Base-by-base conservation (phyloP, 2,888 invertebrate species). In the Ophion slaviceki region DNA sequence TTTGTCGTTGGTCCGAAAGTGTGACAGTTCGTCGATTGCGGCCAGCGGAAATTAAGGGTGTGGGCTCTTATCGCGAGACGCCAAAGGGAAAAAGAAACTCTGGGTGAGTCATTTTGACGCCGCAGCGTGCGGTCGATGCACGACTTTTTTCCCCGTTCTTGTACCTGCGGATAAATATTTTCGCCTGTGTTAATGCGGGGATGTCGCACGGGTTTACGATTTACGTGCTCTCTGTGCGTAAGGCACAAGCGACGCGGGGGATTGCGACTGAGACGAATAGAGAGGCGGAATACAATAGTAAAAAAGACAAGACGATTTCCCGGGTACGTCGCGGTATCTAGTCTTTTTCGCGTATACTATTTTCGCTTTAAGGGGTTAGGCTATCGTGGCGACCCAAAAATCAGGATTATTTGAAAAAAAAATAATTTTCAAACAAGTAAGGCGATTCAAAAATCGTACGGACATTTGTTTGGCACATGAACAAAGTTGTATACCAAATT, bases 51-150 rank as follows among this genome's bases (percentile, higher is more conserved):
- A 87, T 75, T 75, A 81, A 89, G 91, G 91, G 92, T 91, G 91
- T 91, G 91, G 91, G 89, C 90, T 76, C 83, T 61, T 59, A 53
- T 36, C 8, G 28, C 70, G 88, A 88, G 89, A 91, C 91, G 91
- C 91, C 88, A 90, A 32, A 76, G 77, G 88, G 79, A 24, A 74
- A 90, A 90, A 68, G 28, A 61, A 79, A 89, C 89, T 87, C 89
- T 91, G 86, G 90, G 92, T 91, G 89, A 92, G 91, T 86, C 45
- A 70, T 80, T 76, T 87, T 78, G 70, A 70, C 66, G 24, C 36
- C 32, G 17, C n/a, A 70, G 4, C 32, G 14, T 53, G 53, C 53
- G 53, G 53, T 53, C 14, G 53, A 53, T 53, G 53, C 53, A 53
- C 24, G 14, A 80, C 17, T 59, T 75, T 40, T 24, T 32, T 2